A percentile compares a stretch with the other conserved stretches of the same genome.
These are phyloP conservation scores for Temnothorax unifasciatus DNA, from an alignment of 2,888 invertebrate species.

Conservation along the genomic window DNA sequence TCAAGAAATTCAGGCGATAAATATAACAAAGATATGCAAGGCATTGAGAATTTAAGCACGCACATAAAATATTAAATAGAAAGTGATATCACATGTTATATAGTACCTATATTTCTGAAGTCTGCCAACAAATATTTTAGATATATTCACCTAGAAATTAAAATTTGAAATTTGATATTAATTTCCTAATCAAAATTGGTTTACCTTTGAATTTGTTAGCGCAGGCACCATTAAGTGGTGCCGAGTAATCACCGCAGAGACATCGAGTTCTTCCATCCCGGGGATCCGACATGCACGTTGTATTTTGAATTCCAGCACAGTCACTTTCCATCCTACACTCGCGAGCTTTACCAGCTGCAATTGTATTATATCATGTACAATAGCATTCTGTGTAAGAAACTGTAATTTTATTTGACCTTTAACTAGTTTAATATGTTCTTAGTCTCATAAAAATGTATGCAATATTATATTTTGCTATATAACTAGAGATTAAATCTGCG, in stretches of 20 bases:
- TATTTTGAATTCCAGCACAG: constrained; percentile 89
- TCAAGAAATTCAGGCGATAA: constrained; percentile 2
- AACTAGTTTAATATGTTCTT: background rate
- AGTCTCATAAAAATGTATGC: constrained; percentile 14
- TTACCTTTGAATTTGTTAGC: constrained; percentile 89
- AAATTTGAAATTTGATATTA: background rate
- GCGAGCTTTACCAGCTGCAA: constrained; percentile 87
- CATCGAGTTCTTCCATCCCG: constrained; percentile 89
- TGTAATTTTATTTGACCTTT: constrained; percentile 20
- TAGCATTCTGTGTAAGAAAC: constrained; percentile 5
- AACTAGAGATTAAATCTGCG: background rate
- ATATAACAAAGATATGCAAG: background rate
- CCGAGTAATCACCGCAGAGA: constrained; percentile 90
- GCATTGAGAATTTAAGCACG: background rate
- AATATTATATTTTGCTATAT: constrained; percentile 2
- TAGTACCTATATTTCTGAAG: background rate
- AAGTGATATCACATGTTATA: background rate
- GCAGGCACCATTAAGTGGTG: constrained; percentile 90
- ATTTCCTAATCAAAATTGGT: background rate
- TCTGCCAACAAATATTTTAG: background rate
- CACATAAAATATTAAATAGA: background rate
- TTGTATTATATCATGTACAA: constrained; percentile 38
- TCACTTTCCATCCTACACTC: constrained; percentile 89
- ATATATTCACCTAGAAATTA: background rate
- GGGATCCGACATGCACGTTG: constrained; percentile 90